Evolutionary conservation across 2,113 vertebrate species (phyloP).

Genomic region (Brachirus orientalis): DNA sequence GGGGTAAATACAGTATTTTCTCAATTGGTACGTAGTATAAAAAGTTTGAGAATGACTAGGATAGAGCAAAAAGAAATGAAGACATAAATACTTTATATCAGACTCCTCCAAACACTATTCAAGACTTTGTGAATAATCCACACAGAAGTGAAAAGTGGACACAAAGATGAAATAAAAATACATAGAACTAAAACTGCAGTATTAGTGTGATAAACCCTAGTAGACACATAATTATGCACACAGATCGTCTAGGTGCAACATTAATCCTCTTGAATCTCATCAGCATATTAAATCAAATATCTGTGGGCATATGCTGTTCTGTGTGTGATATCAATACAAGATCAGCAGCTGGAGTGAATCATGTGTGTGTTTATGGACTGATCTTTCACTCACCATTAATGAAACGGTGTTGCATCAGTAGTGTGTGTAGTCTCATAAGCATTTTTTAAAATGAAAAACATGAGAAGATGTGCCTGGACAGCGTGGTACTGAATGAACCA

Average conservation of each 20-base stretch:
- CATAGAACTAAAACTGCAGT: background rate
- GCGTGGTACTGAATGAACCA: conserved; percentile 51
- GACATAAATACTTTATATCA: background rate
- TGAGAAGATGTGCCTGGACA: conserved; percentile 32
- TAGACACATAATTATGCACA: background rate
- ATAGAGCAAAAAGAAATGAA: too few species aligned
- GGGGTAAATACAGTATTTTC: too few species aligned
- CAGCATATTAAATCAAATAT: conserved; percentile 20
- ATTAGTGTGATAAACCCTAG: background rate
- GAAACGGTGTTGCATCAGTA: background rate
- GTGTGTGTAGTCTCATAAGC: background rate
- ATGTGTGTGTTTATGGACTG: background rate
- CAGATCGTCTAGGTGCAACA: background rate
- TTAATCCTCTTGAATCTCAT: conserved; percentile 33
- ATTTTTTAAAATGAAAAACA: conserved; percentile 1
- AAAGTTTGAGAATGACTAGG: too few species aligned
- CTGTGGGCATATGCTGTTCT: background rate
- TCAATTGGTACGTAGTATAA: too few species aligned
- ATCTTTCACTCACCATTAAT: background rate
- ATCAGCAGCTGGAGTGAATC: background rate
- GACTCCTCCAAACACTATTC: background rate
- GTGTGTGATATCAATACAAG: conserved; percentile 6
- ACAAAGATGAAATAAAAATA: background rate
- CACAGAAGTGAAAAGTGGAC: conserved; percentile 14
- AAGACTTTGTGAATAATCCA: background rate